These are phyloP conservation scores for Tretioscincus oriximinensis DNA, from an alignment of 2,113 vertebrate species.

Conservation along the genomic window DNA sequence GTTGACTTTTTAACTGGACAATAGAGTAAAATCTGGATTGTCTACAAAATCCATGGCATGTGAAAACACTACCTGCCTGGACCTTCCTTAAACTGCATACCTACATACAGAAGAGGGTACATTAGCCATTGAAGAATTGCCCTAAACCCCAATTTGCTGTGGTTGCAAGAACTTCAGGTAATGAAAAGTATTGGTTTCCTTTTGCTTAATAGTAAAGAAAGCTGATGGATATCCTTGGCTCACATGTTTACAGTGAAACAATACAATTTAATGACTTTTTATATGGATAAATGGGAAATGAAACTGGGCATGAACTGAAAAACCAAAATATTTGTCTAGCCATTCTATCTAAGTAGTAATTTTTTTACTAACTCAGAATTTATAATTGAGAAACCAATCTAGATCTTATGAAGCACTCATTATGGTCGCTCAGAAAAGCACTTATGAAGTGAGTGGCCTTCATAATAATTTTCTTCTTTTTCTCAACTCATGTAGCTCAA, in stretches of 20 bases:
- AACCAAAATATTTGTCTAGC: neutral
- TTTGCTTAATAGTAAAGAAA: neutral
- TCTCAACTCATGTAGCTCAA: neutral
- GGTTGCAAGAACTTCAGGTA: neutral
- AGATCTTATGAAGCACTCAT: neutral
- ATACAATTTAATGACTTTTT: neutral
- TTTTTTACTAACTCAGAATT: neutral
- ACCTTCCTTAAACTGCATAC: too few species aligned
- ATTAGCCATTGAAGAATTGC: neutral
- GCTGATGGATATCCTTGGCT: neutral
- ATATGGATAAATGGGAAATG: neutral
- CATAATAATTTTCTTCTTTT: neutral
- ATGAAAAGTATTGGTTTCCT: neutral
- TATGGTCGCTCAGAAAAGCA: neutral
- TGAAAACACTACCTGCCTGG: too few species aligned
- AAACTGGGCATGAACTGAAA: neutral
- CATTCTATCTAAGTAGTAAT: neutral
- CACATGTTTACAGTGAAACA: neutral
- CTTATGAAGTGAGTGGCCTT: neutral
- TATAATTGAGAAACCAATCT: neutral
- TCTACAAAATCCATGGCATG: too few species aligned
- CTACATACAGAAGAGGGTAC: too few species aligned
- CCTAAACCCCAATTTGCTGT: neutral
- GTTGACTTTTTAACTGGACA: too few species aligned
- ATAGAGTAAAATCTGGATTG: too few species aligned